Evolutionary conservation across 2,113 vertebrate species (phyloP), one percentile per base, ranked within the genome.

Genomic region (Eubucco bourcierii): DNA sequence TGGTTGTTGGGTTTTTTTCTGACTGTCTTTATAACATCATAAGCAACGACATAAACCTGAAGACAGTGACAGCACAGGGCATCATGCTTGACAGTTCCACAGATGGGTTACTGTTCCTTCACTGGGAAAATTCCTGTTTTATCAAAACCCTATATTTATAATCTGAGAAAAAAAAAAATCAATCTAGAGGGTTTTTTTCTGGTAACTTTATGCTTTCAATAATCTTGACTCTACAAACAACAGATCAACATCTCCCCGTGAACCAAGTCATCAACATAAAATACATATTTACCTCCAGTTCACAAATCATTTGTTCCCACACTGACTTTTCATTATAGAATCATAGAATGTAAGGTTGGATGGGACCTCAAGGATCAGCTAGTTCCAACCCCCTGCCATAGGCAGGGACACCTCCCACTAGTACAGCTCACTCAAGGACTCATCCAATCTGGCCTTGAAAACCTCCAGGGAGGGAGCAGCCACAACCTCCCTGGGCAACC

Each of bases 51-150:
- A 67, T 7, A 41, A 27, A 63, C 81, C 56, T 23, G 7, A 65
- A 83, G 52, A 84, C 63, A 84, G 80, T 77, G 79, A 94, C 86
- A 95, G 70, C 52, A 59, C n/a, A 71, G 56, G 52, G 56, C 66
- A 93, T 47, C 72, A 77, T 58, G 28, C 53, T 44, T 74, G 56
- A 73, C 72, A 90, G 78, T 60, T 90, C 39, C 70, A 78, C 29
- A 78, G n/a, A 83, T 3, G 61, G 21, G 18, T 88, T 88, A 66
- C 68, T n/a, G 44, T 60, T 80, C 46, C 76, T 64, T 70, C 52
- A 50, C 29, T 76, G 47, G 24, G 47, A 89, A 60, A 65, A 82
- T 11, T 87, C 64, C 58, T 55, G 16, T 56, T 66, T 86, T 67
- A 82, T 74, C 52, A 80, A 65, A 92, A 27, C 16, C 44, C 29